Base-by-base conservation (phyloP, 2,797 vertebrate species). In the Ataeniobius toweri region DNA sequence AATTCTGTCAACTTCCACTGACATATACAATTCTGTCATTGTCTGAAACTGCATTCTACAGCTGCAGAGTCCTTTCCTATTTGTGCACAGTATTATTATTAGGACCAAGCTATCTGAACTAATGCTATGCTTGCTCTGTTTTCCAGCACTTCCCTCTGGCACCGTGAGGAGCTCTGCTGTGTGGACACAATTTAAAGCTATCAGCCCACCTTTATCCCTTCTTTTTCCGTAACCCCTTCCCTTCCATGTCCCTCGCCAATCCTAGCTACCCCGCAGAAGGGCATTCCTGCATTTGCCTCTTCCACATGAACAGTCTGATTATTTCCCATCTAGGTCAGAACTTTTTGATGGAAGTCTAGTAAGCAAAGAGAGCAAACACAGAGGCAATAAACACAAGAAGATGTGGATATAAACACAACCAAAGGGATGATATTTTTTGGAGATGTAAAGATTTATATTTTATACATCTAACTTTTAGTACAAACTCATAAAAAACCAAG, bases 391-490 rank as follows among this genome's bases (percentile, higher is more conserved):
- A 84, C 36, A 83, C 68, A 78, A 41, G 41, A 87, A 82, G 74
- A 81, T 73, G 75, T 74, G 63, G 65, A 83, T 89, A 78, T 78
- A 83, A 82, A 82, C 71, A 61, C 67, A 61, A 81, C 85, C 84
- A 90, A 93, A 91, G 84, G 82, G 89, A 85, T 71, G 71, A 83
- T 90, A 89, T 93, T 92, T 92, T 92, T 87, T 76, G 83, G 89
- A 87, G 41, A 90, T 87, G 80, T 89, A 83, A 89, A 91, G 77
- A 88, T 89, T 89, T 92, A 85, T 92, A 89, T 93, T 91, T 93
- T 92, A 69, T 87, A 88, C 86, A 80, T 88, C 48, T 73, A 76
- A 83, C 80, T 86, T 90, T 92, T 84, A 87, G 77, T 85, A 86
- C 22, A 2, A 82, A 79, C 74, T 87, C 55, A 39, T 83, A 83